Conservation (phyloP, 2,113 vertebrate genomes). For the Natator depressus region DNA sequence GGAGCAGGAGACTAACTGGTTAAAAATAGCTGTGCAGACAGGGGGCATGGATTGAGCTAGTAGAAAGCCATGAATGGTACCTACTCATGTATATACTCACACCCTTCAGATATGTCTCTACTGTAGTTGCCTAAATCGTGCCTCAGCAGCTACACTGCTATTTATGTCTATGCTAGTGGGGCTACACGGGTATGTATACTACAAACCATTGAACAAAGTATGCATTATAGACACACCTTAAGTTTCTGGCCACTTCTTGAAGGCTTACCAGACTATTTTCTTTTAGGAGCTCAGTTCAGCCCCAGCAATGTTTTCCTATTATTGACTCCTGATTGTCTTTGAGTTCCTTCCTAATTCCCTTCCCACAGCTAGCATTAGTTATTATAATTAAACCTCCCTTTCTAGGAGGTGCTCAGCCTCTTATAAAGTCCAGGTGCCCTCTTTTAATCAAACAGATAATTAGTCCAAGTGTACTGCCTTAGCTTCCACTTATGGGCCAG, state of each 20-base stretch:
- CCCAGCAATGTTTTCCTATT: neutral
- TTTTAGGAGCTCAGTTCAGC: neutral
- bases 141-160: too few species aligned
- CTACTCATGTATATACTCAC: neutral
- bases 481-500: neutral
- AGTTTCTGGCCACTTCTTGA: neutral
- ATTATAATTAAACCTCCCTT: neutral
- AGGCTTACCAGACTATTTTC: neutral
- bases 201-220: too few species aligned
- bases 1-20: neutral
- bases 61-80: neutral
- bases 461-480: neutral
- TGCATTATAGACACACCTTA: neutral
- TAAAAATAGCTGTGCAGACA: neutral
- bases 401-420: neutral
- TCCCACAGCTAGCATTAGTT: neutral
- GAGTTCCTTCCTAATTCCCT: neutral
- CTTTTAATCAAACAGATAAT: neutral
- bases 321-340: neutral
- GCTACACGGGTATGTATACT: too few species aligned
- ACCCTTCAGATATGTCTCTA: too few species aligned
- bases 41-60: neutral
- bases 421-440: neutral
- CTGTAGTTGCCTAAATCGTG: too few species aligned
- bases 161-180: too few species aligned